Conservation (phyloP, 2,888 invertebrate genomes). For the Gonocerus acuteangulatus region DNA sequence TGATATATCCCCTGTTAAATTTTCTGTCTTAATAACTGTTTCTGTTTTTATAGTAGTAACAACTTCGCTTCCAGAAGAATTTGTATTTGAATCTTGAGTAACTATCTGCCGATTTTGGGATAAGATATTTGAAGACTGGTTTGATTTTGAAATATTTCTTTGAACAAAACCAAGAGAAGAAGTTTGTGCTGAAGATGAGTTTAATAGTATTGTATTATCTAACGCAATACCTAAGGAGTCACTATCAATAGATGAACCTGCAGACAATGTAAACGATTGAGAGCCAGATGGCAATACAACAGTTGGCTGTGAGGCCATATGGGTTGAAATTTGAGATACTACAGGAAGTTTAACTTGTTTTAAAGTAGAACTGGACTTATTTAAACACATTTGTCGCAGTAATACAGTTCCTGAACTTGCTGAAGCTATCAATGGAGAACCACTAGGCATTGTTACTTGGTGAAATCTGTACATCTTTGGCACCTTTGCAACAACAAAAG, state of each 20-base stretch:
- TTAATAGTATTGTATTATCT: slow-evolving; percentile 39
- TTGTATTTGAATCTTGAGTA: slow-evolving; percentile 15
- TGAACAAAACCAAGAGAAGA: slow-evolving; percentile 40
- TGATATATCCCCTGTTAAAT: slow-evolving; percentile 5
- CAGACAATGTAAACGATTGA: slow-evolving; percentile 37
- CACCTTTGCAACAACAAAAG: slow-evolving; percentile 38
- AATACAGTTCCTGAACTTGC: slow-evolving; percentile 35
- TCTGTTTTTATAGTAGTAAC: slow-evolving; percentile 21
- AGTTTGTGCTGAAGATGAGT: slow-evolving; percentile 42
- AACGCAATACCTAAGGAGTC: slow-evolving; percentile 42
- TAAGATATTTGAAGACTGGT: slow-evolving; percentile 17
- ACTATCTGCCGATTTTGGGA: neutral
- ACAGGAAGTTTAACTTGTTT: slow-evolving; percentile 37
- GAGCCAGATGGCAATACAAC: slow-evolving; percentile 42
- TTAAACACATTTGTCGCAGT: slow-evolving; percentile 37
- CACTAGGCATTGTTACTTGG: slow-evolving; percentile 39
- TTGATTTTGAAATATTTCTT: slow-evolving; percentile 29
- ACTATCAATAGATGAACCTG: slow-evolving; percentile 30
- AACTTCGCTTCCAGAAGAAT: slow-evolving; percentile 19
- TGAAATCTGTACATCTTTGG: slow-evolving; percentile 40
- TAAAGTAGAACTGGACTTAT: slow-evolving; percentile 33
- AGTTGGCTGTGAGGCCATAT: slow-evolving; percentile 45
- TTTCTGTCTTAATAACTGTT: slow-evolving; percentile 7
- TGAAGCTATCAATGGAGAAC: slow-evolving; percentile 33
- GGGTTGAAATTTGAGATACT: slow-evolving; percentile 43